These are phyloP conservation scores for Chrysotoxum bicinctum DNA, from an alignment of 2,888 invertebrate genomes.

Conservation along the genomic window DNA sequence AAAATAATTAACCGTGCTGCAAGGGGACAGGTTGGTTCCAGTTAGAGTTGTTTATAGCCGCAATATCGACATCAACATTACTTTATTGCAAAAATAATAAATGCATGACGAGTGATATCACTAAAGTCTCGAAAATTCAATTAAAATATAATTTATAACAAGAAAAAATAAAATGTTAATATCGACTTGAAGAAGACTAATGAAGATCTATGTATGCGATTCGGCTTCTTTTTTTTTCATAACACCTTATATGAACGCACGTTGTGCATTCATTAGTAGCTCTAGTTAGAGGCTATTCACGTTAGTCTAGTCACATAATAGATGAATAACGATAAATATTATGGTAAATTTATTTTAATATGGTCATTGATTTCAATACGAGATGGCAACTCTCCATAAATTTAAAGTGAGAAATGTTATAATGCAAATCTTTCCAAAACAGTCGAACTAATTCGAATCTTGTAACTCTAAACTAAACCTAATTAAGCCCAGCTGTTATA, in stretches of 20 bases:
- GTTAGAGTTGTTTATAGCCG: constrained; percentile 27
- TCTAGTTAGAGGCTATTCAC: constrained; percentile 44
- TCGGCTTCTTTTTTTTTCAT: constrained; percentile 4
- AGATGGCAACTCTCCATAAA: neutral
- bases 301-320: constrained; percentile 29
- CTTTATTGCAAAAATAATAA: constrained; percentile 35
- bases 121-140: constrained; percentile 29
- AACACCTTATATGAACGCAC: constrained; percentile 14
- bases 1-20: constrained; percentile 28
- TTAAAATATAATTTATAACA: constrained; percentile 23
- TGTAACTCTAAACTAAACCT: no score
- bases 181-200: neutral
- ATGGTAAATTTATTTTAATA: constrained; percentile 31
- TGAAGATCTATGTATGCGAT: constrained; percentile 28
- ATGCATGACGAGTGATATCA: constrained; percentile 58
- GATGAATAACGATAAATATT: neutral
- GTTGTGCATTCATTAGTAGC: constrained; percentile 42
- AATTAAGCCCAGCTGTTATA: no score
- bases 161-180: neutral
- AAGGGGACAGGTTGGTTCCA: constrained; percentile 35
- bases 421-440: no score
- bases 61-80: constrained; percentile 17
- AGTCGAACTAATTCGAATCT: no score
- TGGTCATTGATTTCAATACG: neutral
- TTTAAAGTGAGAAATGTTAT: neutral